These are phyloP conservation scores for Seriola dumerili DNA, from an alignment of 2,113 vertebrate genomes.

Conservation along the genomic window DNA sequence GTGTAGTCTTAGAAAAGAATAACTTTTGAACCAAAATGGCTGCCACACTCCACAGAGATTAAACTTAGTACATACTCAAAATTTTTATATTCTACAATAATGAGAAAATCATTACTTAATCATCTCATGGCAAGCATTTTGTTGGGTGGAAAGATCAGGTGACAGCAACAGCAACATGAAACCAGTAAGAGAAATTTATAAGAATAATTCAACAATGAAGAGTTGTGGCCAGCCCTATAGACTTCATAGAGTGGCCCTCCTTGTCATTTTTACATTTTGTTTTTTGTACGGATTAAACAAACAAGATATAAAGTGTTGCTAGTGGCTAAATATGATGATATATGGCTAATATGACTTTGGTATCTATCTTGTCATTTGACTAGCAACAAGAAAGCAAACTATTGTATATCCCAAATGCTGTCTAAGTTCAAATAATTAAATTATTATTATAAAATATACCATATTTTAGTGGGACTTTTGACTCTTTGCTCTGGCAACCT, in stretches of 20 bases:
- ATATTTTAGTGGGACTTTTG: background rate
- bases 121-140: too few species aligned
- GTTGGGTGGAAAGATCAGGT: background rate
- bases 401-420: background rate
- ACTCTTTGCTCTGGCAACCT: background rate
- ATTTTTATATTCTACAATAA: background rate
- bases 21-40: constrained; percentile 39
- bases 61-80: background rate
- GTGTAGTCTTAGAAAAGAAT: constrained; percentile 15
- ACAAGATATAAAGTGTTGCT: background rate
- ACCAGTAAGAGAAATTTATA: too few species aligned
- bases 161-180: too few species aligned
- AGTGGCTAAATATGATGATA: too few species aligned
- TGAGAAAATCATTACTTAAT: background rate
- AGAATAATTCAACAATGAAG: too few species aligned
- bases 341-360: too few species aligned
- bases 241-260: too few species aligned
- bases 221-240: too few species aligned
- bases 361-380: too few species aligned
- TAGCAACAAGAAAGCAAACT: background rate
- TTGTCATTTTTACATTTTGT: background rate
- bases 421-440: background rate
- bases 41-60: background rate
- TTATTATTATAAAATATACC: too few species aligned
- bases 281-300: background rate